Conservation (phyloP, 2,888 invertebrate genomes). For the Parelbella ahira region DNA sequence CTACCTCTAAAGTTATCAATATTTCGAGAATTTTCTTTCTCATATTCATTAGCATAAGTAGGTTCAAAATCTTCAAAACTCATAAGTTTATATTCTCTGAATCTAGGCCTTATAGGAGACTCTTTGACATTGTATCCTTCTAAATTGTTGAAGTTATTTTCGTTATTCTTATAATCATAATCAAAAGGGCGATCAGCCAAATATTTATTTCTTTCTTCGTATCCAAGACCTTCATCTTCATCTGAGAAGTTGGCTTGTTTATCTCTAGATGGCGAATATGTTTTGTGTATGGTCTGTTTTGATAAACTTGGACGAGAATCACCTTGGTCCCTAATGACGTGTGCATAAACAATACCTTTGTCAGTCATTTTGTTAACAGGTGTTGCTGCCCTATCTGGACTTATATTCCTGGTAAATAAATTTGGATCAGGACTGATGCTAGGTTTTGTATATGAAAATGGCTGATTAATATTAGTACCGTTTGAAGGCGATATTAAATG, state of each 20-base stretch:
- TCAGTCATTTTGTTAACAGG: constrained; percentile 75
- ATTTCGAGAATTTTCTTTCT: constrained; percentile 34
- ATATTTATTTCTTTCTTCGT: constrained; percentile 81
- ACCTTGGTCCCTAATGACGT: constrained; percentile 81
- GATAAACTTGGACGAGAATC: constrained; percentile 47
- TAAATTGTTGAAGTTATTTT: constrained; percentile 60
- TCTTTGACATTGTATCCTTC: constrained; percentile 73
- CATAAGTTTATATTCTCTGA: constrained; percentile 79
- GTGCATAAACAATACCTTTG: constrained; percentile 87
- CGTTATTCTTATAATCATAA: constrained; percentile 73
- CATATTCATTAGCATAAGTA: constrained; percentile 69
- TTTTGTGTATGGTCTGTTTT: constrained; percentile 77
- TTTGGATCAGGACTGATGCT: constrained; percentile 77
- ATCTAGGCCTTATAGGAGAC: constrained; percentile 83
- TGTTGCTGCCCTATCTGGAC: constrained; percentile 69
- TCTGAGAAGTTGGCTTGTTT: constrained; percentile 83
- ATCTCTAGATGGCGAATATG: constrained; percentile 66
- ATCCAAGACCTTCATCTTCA: constrained; percentile 90
- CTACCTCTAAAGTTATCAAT: constrained; percentile 78
- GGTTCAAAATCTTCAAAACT: constrained; percentile 75
- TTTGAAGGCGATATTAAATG: constrained; percentile 82
- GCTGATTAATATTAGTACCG: constrained; percentile 86
- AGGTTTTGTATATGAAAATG: constrained; percentile 89
- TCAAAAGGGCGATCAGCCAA: constrained; percentile 53
- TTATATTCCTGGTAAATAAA: constrained; percentile 62